Evolutionary conservation across 2,888 invertebrate genomes (phyloP), one percentile per base, ranked within the genome.

Genomic region (Caenorhabditis angaria): DNA sequence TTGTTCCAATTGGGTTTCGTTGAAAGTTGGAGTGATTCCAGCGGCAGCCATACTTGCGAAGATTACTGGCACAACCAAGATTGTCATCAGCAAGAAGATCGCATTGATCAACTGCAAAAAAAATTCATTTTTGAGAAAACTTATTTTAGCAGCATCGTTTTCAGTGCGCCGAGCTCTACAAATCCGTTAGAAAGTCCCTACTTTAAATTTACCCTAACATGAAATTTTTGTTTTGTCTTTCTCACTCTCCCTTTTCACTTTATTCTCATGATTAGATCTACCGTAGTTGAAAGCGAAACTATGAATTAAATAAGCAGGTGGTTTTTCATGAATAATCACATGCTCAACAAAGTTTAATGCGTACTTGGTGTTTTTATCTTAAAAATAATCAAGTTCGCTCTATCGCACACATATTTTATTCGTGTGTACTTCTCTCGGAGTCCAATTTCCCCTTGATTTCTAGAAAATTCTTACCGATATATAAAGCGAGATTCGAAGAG

Each of bases 21-120:
- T 41, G 12, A 70, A 22, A 25, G 65, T 57, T n/a, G 55, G 18
- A 6, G 35, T 27, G 29, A 62, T 24, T 25, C 70, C 70, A 22
- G 70, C 65, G 1, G 70, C 65, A 1, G 58, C 25, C 56, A 61
- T 57, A 55, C 65, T 65, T 3, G 70, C 53, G 14, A 70, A 65
- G 20, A 65, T 65, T 2, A 70, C 70, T 3, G 70, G 70, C 18
- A 56, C 47, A 4, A 65, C 61, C 4, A 70, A 57, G 18, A 70
- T 65, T 32, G 48, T 59, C 4, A 63, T 57, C 14, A 70, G 62
- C 20, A 61, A 59, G 27, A 70, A 65, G 12, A 62, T 29, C 0
- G 65, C 48, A 28, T 70, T 65, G 28, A 65, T 62, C 10, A 70
- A 2, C 70, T 70, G 58, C 24, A 24, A 51, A 51, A 24, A 24